Evolutionary conservation across 2,113 vertebrate species (phyloP).

Genomic region (Otocyon megalotis): DNA sequence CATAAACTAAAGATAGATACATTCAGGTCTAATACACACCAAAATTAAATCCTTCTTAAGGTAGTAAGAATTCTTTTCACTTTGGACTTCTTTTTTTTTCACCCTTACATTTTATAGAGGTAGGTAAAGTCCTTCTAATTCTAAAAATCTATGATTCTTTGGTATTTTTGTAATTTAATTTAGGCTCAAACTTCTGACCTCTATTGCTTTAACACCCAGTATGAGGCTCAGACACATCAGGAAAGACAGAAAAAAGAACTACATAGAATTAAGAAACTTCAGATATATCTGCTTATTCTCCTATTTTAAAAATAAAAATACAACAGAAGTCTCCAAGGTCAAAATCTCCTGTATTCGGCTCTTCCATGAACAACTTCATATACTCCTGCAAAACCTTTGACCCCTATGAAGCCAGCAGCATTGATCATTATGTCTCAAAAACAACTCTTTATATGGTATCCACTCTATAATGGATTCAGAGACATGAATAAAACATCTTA

Average conservation of each 20-base stretch:
- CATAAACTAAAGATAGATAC: background rate
- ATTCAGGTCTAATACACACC: background rate
- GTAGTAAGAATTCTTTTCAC: background rate
- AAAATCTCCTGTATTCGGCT: constrained; percentile 72
- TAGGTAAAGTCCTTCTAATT: background rate
- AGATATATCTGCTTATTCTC: constrained; percentile 62
- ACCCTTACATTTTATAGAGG: background rate
- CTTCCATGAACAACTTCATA: constrained; percentile 78
- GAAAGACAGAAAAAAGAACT: background rate
- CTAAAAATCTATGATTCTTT: constrained; percentile 9
- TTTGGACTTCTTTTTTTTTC: background rate
- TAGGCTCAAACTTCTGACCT: background rate
- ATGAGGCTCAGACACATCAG: background rate
- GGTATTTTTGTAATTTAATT: constrained; percentile 28
- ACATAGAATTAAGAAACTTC: background rate
- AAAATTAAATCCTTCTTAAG: constrained; percentile 32
- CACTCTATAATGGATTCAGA: constrained; percentile 86
- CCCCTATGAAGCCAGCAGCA: constrained; percentile 79
- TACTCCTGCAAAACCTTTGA: constrained; percentile 81
- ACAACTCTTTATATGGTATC: constrained; percentile 80
- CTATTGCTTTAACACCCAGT: background rate
- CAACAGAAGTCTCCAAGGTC: constrained; percentile 68
- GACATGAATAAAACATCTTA: constrained; percentile 89
- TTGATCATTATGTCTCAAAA: constrained; percentile 86
- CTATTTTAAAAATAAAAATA: constrained; percentile 75